These are phyloP conservation scores for Chironomus tepperi DNA, from an alignment of 1,140 invertebrate genomes.

Conservation along the genomic window DNA sequence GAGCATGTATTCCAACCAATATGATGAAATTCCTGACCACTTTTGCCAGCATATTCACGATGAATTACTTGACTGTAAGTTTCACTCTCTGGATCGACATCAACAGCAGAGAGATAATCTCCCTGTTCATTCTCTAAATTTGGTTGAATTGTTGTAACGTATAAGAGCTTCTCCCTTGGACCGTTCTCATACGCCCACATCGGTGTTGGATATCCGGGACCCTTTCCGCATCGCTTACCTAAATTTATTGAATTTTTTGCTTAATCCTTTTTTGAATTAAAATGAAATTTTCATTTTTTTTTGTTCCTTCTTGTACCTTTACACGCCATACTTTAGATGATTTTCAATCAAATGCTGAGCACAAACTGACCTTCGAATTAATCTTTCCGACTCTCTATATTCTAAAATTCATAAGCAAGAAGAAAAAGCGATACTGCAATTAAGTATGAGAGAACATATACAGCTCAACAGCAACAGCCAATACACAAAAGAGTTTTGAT, in stretches of 20 bases:
- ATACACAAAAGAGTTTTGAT: no score
- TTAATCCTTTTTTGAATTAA: no score
- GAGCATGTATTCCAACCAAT: slow-evolving; percentile 95
- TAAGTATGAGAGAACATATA: no score
- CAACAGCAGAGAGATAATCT: slow-evolving; percentile 85
- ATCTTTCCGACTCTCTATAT: no score
- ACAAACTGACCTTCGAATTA: no score
- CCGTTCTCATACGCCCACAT: slow-evolving; percentile 72
- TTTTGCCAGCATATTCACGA: slow-evolving; percentile 64
- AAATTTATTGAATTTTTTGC: no score
- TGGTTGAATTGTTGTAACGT: slow-evolving; percentile 77
- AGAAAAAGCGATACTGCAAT: no score
- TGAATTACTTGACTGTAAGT: slow-evolving; percentile 86
- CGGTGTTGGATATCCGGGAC: slow-evolving; percentile 69
- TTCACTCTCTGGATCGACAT: slow-evolving; percentile 78
- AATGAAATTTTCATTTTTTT: no score
- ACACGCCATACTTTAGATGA: not conserved
- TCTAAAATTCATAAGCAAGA: no score
- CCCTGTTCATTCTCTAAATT: slow-evolving; percentile 52
- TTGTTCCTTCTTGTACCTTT: not conserved
- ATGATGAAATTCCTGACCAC: slow-evolving; percentile 88
- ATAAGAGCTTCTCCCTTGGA: slow-evolving; percentile 74
- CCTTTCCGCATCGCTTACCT: slow-evolving; percentile 40
- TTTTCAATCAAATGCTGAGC: no score
- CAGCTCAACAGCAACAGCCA: no score